These are phyloP conservation scores for Picus viridis DNA, from an alignment of 2,797 vertebrate species.

Conservation along the genomic window DNA sequence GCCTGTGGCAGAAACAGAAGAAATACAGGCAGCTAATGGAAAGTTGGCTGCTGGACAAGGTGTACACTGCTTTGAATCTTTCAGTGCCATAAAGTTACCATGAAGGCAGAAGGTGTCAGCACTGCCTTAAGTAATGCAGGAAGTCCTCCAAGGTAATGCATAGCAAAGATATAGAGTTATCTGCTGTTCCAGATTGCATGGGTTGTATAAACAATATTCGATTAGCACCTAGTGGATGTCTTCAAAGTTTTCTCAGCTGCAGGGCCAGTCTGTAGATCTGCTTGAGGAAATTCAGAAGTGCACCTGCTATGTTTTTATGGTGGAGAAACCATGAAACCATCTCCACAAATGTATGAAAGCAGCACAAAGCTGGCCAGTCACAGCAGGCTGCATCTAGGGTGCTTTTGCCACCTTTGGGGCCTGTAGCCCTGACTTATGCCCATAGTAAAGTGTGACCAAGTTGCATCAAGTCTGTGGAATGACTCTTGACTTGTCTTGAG, in stretches of 20 bases:
- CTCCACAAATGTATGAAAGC: background rate
- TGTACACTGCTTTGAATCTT: background rate
- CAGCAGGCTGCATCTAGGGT: background rate
- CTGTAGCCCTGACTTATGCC: background rate
- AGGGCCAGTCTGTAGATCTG: background rate
- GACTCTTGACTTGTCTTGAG: background rate
- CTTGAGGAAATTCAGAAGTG: background rate
- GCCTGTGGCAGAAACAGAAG: background rate
- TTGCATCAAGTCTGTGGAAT: background rate
- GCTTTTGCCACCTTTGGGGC: background rate
- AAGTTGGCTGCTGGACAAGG: constrained; percentile 26
- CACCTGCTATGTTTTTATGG: rapidly evolving
- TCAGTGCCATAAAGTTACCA: background rate
- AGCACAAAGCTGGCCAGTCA: rapidly evolving
- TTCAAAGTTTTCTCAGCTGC: background rate
- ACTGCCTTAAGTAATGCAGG: background rate
- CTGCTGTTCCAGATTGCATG: background rate
- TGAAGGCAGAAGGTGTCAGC: constrained; percentile 39
- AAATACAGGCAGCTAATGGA: constrained; percentile 15
- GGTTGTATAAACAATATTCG: background rate
- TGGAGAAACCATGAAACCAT: background rate
- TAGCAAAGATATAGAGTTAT: background rate
- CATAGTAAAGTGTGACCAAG: background rate
- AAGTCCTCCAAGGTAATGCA: background rate
- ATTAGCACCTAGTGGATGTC: background rate